phyloP scores from a whole-genome alignment of 2,888 invertebrate genomes.

The Xanthostigma xanthostigma region DNA sequence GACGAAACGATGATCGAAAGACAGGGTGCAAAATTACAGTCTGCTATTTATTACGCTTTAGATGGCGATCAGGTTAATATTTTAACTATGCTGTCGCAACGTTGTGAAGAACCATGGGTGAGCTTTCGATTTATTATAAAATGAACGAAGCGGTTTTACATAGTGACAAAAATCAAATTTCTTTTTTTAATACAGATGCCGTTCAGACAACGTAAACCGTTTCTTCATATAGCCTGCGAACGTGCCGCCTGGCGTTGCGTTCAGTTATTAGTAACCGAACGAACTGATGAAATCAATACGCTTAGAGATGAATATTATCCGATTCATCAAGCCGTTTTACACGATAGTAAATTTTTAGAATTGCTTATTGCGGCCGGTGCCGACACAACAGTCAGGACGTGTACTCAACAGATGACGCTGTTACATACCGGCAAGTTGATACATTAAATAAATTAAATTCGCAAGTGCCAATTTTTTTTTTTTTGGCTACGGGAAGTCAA shows the following conservation, averaged over 20 bases:
- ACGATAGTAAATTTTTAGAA: conserved; percentile 53
- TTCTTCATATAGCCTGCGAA: conserved; percentile 54
- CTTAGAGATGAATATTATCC: conserved; percentile 64
- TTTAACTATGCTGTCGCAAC: conserved; percentile 46
- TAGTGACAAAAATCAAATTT: too few species aligned
- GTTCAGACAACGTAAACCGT: conserved; percentile 41
- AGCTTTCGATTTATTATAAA: too few species aligned
- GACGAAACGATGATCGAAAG: conserved; percentile 34
- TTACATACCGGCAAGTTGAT: conserved; percentile 39
- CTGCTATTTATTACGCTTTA: conserved; percentile 54
- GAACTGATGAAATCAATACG: conserved; percentile 53
- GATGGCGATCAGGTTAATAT: conserved; percentile 59
- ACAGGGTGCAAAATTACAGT: conserved; percentile 42
- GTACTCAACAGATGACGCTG: conserved; percentile 55
- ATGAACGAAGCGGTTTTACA: too few species aligned
- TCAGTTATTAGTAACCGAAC: conserved; percentile 45
- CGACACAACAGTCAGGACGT: conserved; percentile 50
- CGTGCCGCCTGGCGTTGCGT: conserved; percentile 58
- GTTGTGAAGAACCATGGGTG: conserved; percentile 55
- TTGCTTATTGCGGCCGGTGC: conserved; percentile 51
- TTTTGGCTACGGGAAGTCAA: too few species aligned
- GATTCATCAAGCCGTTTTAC: conserved; percentile 59
- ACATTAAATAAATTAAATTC: not conserved
- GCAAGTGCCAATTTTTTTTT: too few species aligned
- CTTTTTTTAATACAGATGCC: conserved; percentile 23